A percentile compares a stretch with the other conserved stretches of the same genome.
These are phyloP conservation scores for Silurus aristotelis DNA, from an alignment of 2,797 vertebrate genomes.

Conservation along the genomic window DNA sequence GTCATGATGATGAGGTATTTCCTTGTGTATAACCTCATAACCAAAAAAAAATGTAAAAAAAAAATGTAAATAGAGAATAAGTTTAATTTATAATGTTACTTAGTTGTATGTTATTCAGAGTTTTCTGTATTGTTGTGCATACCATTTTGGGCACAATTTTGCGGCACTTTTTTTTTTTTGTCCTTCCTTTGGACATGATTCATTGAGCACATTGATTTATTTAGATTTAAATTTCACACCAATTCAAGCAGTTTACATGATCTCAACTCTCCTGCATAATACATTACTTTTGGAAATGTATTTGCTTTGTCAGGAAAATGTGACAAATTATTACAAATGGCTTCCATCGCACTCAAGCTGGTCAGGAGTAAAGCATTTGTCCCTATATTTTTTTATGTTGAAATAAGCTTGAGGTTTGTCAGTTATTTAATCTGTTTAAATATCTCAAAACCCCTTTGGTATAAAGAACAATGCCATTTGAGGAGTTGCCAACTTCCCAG, in stretches of 20 bases:
- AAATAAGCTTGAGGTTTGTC: not conserved
- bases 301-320: not conserved
- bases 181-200: not conserved
- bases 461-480: not conserved
- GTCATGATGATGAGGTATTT: not conserved
- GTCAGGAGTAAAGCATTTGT: not conserved
- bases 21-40: not conserved
- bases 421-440: conserved; percentile 8
- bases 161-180: not conserved
- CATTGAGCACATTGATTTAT: not conserved
- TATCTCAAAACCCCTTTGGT: not conserved
- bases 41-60: not conserved
- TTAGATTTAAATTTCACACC: conserved; percentile 1
- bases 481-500: conserved; percentile 16
- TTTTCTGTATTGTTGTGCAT: not conserved
- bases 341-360: not conserved
- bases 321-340: conserved; percentile 15
- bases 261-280: not conserved
- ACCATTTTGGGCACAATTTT: not conserved
- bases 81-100: not conserved
- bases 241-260: not conserved
- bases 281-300: not conserved
- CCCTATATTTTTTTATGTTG: not conserved
- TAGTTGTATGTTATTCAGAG: not conserved
- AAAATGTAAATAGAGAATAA: not conserved